Conservation (phyloP, 2,797 vertebrate species). For the Neosilurus hyrtlii region DNA sequence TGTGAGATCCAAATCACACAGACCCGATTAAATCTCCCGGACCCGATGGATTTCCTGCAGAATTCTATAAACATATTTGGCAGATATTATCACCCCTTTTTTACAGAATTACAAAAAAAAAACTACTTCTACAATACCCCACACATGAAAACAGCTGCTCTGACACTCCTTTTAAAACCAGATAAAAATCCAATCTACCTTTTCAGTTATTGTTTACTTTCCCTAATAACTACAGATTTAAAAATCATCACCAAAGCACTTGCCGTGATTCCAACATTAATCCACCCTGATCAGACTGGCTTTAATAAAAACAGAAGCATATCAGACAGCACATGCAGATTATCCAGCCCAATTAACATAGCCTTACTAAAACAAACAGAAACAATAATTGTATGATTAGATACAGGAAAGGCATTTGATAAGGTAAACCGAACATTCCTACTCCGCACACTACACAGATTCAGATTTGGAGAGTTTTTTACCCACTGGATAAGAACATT, state of each 20-base stretch:
- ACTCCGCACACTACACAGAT: background rate
- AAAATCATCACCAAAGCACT: slow-evolving; percentile 27
- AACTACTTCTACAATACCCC: too few relatives aligned
- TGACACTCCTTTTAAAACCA: too few relatives aligned
- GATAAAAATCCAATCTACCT: too few relatives aligned
- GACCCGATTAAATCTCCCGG: slow-evolving; percentile 19
- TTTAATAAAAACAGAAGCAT: slow-evolving; percentile 15
- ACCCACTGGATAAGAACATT: background rate
- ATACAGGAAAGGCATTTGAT: background rate
- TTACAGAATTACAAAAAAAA: background rate
- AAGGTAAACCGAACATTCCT: background rate
- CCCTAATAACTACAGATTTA: background rate
- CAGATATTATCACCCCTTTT: slow-evolving; percentile 4
- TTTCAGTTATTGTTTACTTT: too few relatives aligned
- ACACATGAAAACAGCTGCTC: too few relatives aligned
- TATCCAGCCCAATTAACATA: background rate
- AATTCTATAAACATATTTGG: slow-evolving; percentile 25
- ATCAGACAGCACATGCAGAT: background rate
- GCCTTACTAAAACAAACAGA: background rate
- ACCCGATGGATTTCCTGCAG: background rate
- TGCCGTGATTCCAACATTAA: background rate
- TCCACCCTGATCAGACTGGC: slow-evolving; percentile 27
- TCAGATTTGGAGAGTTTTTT: slow-evolving; percentile 4
- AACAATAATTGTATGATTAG: background rate
- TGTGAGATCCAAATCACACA: too few relatives aligned